phyloP scores from a whole-genome alignment of 1,140 invertebrate species.

The Berghia stephanieae region DNA sequence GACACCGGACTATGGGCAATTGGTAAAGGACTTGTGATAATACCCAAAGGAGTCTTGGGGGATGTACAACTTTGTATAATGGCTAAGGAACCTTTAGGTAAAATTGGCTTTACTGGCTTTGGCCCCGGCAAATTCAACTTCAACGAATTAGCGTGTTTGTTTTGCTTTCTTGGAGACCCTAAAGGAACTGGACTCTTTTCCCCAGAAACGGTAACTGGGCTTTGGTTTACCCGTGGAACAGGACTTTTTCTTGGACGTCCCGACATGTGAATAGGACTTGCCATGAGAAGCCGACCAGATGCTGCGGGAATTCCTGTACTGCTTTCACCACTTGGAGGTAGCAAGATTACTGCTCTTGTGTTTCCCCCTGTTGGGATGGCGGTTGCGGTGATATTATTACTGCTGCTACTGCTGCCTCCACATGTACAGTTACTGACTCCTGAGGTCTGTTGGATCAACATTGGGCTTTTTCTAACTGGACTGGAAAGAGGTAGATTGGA shows the following conservation, averaged over 20 bases:
- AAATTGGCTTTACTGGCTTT: constrained; percentile 22
- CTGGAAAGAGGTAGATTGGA: no score
- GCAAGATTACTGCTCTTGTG: no score
- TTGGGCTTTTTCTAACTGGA: no score
- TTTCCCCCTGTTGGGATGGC: no score
- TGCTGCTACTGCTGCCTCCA: no score
- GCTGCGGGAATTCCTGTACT: no score
- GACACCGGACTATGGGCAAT: constrained; percentile 10
- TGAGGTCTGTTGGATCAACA: no score
- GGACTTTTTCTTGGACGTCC: constrained; percentile 25
- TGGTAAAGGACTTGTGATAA: constrained; percentile 24
- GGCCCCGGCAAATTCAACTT: constrained; percentile 19
- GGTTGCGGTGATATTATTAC: no score
- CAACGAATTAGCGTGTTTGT: constrained; percentile 20
- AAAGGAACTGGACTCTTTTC: constrained; percentile 18
- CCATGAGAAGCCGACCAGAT: no score
- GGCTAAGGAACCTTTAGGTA: constrained; percentile 3
- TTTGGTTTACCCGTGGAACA: constrained; percentile 10
- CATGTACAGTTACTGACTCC: no score
- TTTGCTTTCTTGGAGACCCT: constrained; percentile 27
- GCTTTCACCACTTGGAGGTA: no score
- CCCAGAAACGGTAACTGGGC: not conserved
- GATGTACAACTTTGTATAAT: not conserved
- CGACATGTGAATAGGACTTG: constrained; percentile 23
- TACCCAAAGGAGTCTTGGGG: not conserved